Base-by-base conservation (phyloP, 2,888 invertebrate genomes). In the Pterobdella sp. region DNA sequence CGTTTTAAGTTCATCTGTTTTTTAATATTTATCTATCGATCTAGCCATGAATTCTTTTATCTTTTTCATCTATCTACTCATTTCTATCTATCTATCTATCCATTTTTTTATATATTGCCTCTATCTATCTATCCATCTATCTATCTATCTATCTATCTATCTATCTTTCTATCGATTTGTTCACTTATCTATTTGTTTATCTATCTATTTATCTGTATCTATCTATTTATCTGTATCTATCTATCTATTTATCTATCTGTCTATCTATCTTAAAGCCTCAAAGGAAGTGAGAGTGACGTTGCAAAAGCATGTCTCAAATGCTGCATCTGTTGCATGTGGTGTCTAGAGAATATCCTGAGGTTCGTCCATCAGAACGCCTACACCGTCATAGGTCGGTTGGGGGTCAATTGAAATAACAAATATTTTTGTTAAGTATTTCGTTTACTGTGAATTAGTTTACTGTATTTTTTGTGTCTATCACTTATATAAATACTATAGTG, bases 351-450 rank as follows among this genome's bases (percentile, higher is more conserved):
- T 82, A 93, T 93, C 81, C 90, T 95, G 77, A 88, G 91, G 49
- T 94, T 91, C 81, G 87, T 96, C 80, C 94, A 94, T 84, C 93
- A 93, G 81, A 95, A 95, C 83, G 94, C 94, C 0, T 95, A 94
- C 81, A 93, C 94, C 0, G 91, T 94, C 68, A 90, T 94, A 75
- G 93, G 85, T 85, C 77, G 79, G 82, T 80, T 1, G 36, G 7
- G n/a, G n/a, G n/a, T n/a, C n/a, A n/a, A n/a, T n/a, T n/a, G n/a
- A n/a, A n/a, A n/a, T n/a, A n/a, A n/a, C n/a, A n/a, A n/a, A n/a
- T n/a, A n/a, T n/a, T n/a, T n/a, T n/a, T n/a, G n/a, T n/a, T n/a
- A n/a, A n/a, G n/a, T n/a, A n/a, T n/a, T 34, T 3, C 3, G 35
- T 3, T 68, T 35, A 7, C 26, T 68, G 4, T 68, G 2, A 37